Percentiles rank a stretch among this genome's conserved stretches.
phyloP scores from a whole-genome alignment of 2,888 invertebrate species.

The Monochamus alternatus region DNA sequence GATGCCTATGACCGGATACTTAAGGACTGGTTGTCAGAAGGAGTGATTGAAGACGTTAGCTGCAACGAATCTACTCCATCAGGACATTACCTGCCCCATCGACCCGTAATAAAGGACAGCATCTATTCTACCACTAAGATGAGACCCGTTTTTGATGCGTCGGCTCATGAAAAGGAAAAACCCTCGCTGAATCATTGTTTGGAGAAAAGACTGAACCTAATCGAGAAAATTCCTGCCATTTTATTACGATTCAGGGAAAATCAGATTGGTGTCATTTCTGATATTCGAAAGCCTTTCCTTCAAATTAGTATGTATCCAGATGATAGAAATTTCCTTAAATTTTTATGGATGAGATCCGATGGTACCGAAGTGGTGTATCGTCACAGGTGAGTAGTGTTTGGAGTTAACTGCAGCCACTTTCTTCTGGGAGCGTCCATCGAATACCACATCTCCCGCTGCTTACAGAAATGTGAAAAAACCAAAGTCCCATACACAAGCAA shows the following conservation, averaged over 20 bases:
- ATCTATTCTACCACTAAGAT: conserved; percentile 6
- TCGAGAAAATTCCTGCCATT: conserved; percentile 36
- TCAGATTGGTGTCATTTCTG: conserved; percentile 49
- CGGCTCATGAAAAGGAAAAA: conserved; percentile 16
- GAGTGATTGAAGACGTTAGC: conserved; percentile 25
- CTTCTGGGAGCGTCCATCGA: no score
- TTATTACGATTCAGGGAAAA: conserved; percentile 44
- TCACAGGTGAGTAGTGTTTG: conserved; percentile 40
- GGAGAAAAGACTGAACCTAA: conserved; percentile 39
- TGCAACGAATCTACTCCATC: not conserved
- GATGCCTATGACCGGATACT: no score
- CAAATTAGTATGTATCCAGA: conserved; percentile 53
- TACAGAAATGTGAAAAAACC: conserved; percentile 9
- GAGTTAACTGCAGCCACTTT: conserved; percentile 38
- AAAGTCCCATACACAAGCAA: not conserved
- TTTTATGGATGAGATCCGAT: conserved; percentile 30
- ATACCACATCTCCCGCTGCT: no score
- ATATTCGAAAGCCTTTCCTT: conserved; percentile 59
- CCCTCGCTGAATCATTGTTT: conserved; percentile 41
- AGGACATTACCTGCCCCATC: conserved; percentile 19
- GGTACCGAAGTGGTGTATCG: conserved; percentile 16
- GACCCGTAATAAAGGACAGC: conserved; percentile 23
- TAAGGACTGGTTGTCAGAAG: conserved; percentile 22
- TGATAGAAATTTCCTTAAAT: conserved; percentile 18
- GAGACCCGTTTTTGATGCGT: conserved; percentile 26